These are phyloP conservation scores for Spialia ferax DNA, from an alignment of 2,888 invertebrate genomes.

Conservation along the genomic window DNA sequence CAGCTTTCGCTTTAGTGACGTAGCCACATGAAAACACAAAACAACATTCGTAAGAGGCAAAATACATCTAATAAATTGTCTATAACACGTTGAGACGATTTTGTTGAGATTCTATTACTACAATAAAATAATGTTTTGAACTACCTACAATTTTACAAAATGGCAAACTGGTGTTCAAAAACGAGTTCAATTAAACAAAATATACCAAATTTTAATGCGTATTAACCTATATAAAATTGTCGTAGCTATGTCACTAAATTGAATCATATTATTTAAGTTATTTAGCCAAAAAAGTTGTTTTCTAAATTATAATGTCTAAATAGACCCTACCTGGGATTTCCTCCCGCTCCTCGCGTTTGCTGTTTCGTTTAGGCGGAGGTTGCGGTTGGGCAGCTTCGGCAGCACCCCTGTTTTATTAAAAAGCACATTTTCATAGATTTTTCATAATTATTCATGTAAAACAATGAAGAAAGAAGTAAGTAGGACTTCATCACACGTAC, in stretches of 20 bases:
- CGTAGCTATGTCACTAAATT: background rate
- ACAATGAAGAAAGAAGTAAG: background rate
- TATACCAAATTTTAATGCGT: too few species aligned
- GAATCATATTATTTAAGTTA: background rate
- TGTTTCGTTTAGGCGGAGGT: conserved; percentile 87
- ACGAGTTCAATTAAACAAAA: too few species aligned
- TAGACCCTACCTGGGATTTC: conserved; percentile 83
- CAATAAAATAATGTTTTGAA: too few species aligned
- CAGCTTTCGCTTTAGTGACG: conserved; percentile 12
- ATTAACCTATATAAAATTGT: too few species aligned
- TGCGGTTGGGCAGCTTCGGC: conserved; percentile 87
- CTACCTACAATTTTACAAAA: too few species aligned
- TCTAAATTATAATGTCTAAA: background rate
- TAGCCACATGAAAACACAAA: background rate
- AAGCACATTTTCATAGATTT: background rate
- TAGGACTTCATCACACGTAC: too few species aligned
- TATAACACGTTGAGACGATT: too few species aligned
- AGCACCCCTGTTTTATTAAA: conserved; percentile 76
- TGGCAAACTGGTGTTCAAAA: too few species aligned
- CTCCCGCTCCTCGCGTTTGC: conserved; percentile 85
- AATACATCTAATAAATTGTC: too few species aligned
- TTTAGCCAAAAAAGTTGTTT: background rate
- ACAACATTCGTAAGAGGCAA: too few species aligned
- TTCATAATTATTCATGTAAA: background rate
- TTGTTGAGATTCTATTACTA: too few species aligned